Evolutionary conservation across 2,797 vertebrate genomes (phyloP).

Genomic region (Hippocampus kuda): DNA sequence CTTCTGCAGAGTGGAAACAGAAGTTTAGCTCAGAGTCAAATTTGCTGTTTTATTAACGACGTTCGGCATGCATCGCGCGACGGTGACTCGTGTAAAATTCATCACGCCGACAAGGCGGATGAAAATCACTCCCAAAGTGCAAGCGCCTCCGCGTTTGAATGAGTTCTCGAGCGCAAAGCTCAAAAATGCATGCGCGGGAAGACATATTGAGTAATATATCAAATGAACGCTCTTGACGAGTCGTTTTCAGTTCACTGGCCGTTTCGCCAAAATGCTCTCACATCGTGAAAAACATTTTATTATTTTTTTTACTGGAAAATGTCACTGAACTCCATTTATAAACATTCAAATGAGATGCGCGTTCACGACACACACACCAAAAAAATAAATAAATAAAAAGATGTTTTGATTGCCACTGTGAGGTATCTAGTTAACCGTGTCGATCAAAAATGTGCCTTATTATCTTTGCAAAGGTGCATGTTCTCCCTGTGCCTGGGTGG

Average conservation of each 20-base stretch:
- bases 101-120: background rate
- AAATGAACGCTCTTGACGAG: background rate
- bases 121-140: background rate
- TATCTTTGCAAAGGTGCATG: no score
- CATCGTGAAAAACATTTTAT: background rate
- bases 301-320: background rate
- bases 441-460: no score
- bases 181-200: background rate
- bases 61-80: background rate
- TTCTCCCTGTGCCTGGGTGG: no score
- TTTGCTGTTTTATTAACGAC: slow-evolving; percentile 4
- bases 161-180: background rate
- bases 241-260: background rate
- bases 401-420: no score
- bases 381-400: no score
- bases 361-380: no score
- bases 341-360: no score
- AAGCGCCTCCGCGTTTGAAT: background rate
- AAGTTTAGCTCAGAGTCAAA: background rate
- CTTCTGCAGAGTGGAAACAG: slow-evolving; percentile 50
- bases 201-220: background rate
- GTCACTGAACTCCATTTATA: no score
- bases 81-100: slow-evolving; percentile 1
- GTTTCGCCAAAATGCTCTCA: background rate
- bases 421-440: no score